Conservation (phyloP, 2,797 vertebrate genomes). For the Ctenopoma multispine region DNA sequence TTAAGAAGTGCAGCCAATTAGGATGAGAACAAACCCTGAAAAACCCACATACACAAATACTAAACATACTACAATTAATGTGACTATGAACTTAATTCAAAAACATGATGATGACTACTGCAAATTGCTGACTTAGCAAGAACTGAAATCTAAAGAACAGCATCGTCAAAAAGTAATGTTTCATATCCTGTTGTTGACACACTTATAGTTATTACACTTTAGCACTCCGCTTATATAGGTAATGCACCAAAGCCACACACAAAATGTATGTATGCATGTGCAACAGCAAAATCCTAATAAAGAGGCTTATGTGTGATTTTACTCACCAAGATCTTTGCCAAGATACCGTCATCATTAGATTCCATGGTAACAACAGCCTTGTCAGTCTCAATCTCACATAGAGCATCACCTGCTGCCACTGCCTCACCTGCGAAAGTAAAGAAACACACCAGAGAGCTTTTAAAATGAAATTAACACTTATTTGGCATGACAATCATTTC, state of each 20-base stretch:
- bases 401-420: constrained; percentile 90
- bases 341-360: constrained; percentile 93
- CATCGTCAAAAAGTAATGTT: background rate
- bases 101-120: background rate
- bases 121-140: constrained; percentile 20
- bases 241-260: background rate
- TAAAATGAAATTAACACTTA: background rate
- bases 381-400: constrained; percentile 98
- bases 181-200: background rate
- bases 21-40: constrained; percentile 11
- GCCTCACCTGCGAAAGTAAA: constrained; percentile 87
- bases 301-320: constrained; percentile 3
- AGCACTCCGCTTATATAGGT: background rate
- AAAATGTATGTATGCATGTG: background rate
- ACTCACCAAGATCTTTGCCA: constrained; percentile 97
- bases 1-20: constrained; percentile 68
- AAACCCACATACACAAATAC: background rate
- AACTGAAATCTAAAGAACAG: background rate
- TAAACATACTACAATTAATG: background rate
- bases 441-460: constrained; percentile 16
- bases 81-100: constrained; percentile 6
- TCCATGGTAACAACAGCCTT: constrained; percentile 97
- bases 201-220: constrained; percentile 1
- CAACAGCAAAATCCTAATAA: background rate
- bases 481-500: background rate